Conservation (phyloP, 2,888 invertebrate genomes). For the Nomada ferruginata region DNA sequence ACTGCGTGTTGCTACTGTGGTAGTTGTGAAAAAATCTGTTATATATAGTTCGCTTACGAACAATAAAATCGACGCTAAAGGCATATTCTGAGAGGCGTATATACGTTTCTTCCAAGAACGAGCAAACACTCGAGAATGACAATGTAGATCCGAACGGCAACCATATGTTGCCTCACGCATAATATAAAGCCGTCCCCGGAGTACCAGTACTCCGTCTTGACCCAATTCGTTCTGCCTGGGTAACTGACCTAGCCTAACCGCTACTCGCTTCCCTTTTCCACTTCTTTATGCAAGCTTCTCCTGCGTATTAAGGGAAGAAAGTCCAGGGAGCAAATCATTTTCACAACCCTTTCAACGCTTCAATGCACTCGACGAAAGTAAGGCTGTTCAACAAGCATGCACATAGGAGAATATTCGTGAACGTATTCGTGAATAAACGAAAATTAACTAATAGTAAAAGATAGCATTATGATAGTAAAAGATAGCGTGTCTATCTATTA, state of each 20-base stretch:
- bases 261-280: constrained; percentile 25
- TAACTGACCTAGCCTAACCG: constrained; percentile 70
- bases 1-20: too few species aligned
- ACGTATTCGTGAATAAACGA: too few species aligned
- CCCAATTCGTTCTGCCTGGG: constrained; percentile 72
- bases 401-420: too few species aligned
- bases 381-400: too few species aligned
- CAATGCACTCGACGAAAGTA: too few species aligned
- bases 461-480: too few species aligned
- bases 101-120: constrained; percentile 27
- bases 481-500: too few species aligned
- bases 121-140: constrained; percentile 51
- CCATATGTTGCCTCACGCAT: constrained; percentile 64
- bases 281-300: background rate
- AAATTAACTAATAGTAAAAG: too few species aligned
- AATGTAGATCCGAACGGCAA: constrained; percentile 45
- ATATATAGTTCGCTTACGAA: too few species aligned
- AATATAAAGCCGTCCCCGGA: constrained; percentile 49
- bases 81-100: constrained; percentile 13
- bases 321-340: background rate
- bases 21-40: too few species aligned
- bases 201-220: constrained; percentile 64
- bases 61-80: background rate
- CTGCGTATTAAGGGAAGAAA: background rate
- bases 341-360: background rate